Conservation (phyloP, 2,888 invertebrate species). For the Epinotia demarniana region DNA sequence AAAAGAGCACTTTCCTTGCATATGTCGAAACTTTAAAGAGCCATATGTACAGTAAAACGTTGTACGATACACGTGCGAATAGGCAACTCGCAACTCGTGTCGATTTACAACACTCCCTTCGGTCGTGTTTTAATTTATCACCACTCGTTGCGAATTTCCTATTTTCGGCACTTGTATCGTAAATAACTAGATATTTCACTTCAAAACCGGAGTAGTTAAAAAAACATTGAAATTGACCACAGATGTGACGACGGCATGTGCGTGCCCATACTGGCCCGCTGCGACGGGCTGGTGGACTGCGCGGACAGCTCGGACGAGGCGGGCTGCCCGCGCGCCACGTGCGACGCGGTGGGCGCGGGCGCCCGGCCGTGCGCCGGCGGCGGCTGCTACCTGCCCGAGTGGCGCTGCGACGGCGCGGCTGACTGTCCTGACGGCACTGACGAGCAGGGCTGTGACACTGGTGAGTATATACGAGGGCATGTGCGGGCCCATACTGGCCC, state of each 20-base stretch:
- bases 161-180: no score
- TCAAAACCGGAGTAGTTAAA: no score
- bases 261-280: constrained; percentile 85
- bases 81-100: no score
- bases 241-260: constrained; percentile 79
- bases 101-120: no score
- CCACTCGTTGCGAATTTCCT: no score
- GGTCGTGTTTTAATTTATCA: no score
- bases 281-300: constrained; percentile 91
- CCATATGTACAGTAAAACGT: no score
- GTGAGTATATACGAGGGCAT: constrained; percentile 69
- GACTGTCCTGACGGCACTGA: constrained; percentile 92
- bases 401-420: constrained; percentile 89
- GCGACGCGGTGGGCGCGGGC: constrained; percentile 63
- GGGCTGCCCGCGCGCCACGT: constrained; percentile 83
- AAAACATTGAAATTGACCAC: no score
- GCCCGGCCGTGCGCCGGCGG: constrained; percentile 82
- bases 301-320: constrained; percentile 93
- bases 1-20: no score
- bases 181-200: no score
- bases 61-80: no score
- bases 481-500: constrained; percentile 85
- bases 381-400: constrained; percentile 89
- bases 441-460: constrained; percentile 86
- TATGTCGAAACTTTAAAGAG: no score